phyloP scores from a whole-genome alignment of 1,140 invertebrate genomes.

The Macrosteles quadrilineatus region DNA sequence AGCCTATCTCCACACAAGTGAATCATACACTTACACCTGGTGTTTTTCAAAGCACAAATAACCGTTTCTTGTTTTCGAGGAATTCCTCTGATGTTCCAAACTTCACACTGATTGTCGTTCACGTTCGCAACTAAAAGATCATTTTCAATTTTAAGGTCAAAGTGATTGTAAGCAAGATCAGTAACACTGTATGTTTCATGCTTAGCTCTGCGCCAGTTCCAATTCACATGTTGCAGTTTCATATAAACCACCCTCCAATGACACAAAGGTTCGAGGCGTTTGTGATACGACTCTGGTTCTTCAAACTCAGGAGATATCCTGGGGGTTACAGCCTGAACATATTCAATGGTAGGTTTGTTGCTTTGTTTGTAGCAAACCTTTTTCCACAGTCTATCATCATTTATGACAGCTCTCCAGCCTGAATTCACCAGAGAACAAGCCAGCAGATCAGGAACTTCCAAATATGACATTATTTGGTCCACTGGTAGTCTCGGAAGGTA shows the following conservation, averaged over 20 bases:
- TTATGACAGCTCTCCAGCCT: not conserved
- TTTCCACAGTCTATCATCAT: not conserved
- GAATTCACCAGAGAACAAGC: conserved; percentile 6
- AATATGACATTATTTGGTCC: not conserved
- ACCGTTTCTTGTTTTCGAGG: not conserved
- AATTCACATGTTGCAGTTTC: not conserved
- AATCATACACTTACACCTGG: conserved; percentile 8
- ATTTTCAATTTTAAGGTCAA: not conserved
- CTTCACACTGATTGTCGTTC: conserved; percentile 15
- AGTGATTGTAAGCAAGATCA: not conserved
- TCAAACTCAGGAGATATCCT: not conserved
- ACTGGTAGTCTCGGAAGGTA: not conserved
- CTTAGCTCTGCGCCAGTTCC: not conserved
- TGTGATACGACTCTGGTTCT: not conserved
- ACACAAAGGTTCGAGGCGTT: conserved; percentile 7
- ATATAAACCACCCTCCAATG: not conserved
- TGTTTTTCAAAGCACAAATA: not conserved
- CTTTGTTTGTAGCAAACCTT: not conserved
- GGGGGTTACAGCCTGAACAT: not conserved
- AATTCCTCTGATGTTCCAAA: conserved; percentile 1
- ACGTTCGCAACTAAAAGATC: conserved; percentile 7
- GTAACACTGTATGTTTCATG: conserved; percentile 2
- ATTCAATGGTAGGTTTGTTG: not conserved
- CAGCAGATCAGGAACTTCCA: not conserved
- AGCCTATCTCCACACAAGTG: not conserved